phyloP scores from a whole-genome alignment of 2,113 vertebrate genomes.

The Bos taurus region DNA sequence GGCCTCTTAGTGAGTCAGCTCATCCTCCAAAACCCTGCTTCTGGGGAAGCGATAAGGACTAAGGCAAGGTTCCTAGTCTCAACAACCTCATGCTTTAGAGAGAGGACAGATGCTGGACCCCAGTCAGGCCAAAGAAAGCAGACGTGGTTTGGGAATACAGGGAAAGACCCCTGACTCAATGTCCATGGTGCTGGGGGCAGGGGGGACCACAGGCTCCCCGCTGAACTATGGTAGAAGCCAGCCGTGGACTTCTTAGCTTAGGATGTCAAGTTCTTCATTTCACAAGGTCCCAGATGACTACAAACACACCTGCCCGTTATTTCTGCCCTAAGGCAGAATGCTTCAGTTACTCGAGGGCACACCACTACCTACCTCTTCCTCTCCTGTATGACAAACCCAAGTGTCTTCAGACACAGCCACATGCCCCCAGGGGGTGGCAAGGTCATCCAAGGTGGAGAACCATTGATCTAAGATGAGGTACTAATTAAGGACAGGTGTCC shows the following conservation, averaged over 20 bases:
- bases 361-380: too few species aligned
- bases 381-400: not conserved
- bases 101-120: fast-evolving
- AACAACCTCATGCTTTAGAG: too few species aligned
- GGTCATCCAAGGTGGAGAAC: not conserved
- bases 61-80: too few species aligned
- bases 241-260: too few species aligned
- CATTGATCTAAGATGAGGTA: not conserved
- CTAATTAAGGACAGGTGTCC: not conserved
- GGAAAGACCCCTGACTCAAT: fast-evolving
- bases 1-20: not conserved
- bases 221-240: fast-evolving
- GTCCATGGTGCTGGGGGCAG: fast-evolving
- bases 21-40: not conserved
- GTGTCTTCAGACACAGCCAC: not conserved
- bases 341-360: not conserved
- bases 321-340: not conserved
- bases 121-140: fast-evolving
- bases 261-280: not conserved
- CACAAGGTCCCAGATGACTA: not conserved
- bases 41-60: not conserved
- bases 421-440: not conserved
- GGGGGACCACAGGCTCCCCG: fast-evolving
- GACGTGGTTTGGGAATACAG: not conserved
- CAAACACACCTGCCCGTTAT: not conserved